Evolutionary conservation across 53 echinoderm and acorn worm species (phyloP), one percentile per base, ranked within the genome.

Genomic region (Apostichopus leukothele): DNA sequence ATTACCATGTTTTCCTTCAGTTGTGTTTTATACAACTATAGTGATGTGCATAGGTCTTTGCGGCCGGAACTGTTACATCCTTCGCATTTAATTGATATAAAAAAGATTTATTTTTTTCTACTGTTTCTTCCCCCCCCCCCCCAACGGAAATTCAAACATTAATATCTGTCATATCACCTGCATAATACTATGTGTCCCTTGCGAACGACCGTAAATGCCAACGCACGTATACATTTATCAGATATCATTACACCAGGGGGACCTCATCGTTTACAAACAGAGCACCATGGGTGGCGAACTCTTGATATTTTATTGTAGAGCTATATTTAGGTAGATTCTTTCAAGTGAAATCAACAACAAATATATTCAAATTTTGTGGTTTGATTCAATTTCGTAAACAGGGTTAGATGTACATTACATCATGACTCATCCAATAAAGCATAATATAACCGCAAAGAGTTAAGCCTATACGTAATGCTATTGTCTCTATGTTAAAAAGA

Each of bases 151-250:
- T 51, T 22, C 52, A 13, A 50, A 79, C 71, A 79, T 79, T 51
- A 79, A 78, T 78, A 52, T 78, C 50, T 79, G 53, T 16, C 79
- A 79, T 19, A 79, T 53, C 79, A 53, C 21, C 79, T 79, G 53
- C 53, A 53, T 79, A 20, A 52, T 39, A 39, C 0, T 54, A 79
- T 51, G 20, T 71, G 71, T 71, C 71, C 71, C 71, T 71, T 71
- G 71, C 20, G 71, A 71, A 71, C 71, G 71, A 19, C 71, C 18
- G 71, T 71, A 71, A 71, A 71, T 71, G 18, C 71, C 71, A 71
- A 71, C 18, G 20, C 18, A n/a, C 6, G 63, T 16, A 63, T 63
- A 11, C 63, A 63, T 16, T 16, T 13, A 13, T 13, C 63, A 63
- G 71, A 71, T 16, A 71, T 16, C 57, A 57, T 10, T 57, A 57